Conservation (phyloP, 2,113 vertebrate genomes). For the Passerina amoena region DNA sequence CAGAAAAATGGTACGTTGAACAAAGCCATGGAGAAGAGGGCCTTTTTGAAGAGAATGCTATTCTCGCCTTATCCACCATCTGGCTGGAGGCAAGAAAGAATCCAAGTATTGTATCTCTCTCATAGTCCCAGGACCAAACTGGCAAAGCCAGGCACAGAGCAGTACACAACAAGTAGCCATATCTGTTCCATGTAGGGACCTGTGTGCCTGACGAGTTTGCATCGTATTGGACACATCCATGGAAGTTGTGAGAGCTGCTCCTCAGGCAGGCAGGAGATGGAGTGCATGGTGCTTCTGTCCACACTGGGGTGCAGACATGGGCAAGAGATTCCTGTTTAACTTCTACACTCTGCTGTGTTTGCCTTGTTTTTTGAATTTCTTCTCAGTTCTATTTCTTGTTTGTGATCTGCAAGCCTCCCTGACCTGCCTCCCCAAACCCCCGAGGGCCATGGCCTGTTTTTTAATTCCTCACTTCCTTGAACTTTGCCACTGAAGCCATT, state of each 20-base stretch:
- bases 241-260: background rate
- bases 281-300: rapidly evolving
- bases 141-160: background rate
- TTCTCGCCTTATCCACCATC: background rate
- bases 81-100: background rate
- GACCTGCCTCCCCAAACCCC: background rate
- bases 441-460: background rate
- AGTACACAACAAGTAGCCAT: rapidly evolving
- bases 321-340: background rate
- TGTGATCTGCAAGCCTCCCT: background rate
- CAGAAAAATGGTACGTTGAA: background rate
- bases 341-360: background rate
- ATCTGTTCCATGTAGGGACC: background rate
- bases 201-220: background rate
- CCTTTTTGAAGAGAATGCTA: background rate
- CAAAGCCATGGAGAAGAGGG: background rate
- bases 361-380: background rate
- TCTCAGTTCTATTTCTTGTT: background rate
- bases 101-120: background rate
- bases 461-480: background rate
- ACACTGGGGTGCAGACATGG: background rate
- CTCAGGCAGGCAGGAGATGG: background rate
- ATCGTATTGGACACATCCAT: rapidly evolving
- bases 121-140: background rate
- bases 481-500: background rate